These are phyloP conservation scores for Lordiphosa clarofinis DNA, from an alignment of 1,140 invertebrate species.

Conservation along the genomic window DNA sequence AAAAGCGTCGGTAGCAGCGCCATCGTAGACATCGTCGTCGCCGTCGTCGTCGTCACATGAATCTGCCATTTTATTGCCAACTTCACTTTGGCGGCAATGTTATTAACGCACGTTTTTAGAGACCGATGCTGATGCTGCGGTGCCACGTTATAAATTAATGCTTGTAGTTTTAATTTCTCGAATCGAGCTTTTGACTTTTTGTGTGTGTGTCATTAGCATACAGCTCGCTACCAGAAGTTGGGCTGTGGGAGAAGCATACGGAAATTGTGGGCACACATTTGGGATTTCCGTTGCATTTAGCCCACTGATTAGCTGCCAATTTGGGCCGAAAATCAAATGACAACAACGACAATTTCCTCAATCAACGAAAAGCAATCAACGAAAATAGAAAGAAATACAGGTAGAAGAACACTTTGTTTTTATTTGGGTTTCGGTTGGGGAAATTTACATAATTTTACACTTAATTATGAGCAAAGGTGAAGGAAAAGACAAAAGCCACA, in stretches of 20 bases:
- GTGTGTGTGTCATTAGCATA: conserved; percentile 54
- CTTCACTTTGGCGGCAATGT: conserved; percentile 77
- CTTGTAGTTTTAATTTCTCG: conserved; percentile 19
- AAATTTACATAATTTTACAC: conserved; percentile 74
- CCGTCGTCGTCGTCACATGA: conserved; percentile 59
- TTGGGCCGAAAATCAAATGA: conserved; percentile 39
- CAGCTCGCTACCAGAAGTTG: not conserved
- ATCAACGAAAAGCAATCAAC: conserved; percentile 52
- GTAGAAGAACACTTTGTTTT: conserved; percentile 1
- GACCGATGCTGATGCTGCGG: conserved; percentile 9
- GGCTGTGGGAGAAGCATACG: conserved; percentile 31
- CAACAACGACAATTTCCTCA: conserved; percentile 62
- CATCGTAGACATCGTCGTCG: conserved; percentile 6
- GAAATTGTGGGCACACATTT: conserved; percentile 56
- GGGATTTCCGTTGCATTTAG: conserved; percentile 70
- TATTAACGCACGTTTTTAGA: conserved; percentile 75
- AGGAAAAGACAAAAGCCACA: not conserved
- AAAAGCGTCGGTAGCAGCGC: conserved; percentile 62
- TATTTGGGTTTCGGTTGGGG: not conserved
- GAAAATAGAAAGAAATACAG: conserved; percentile 9
- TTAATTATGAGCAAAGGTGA: conserved; percentile 54
- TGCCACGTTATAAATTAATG: conserved; percentile 53
- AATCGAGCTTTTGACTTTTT: conserved; percentile 39
- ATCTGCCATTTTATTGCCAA: conserved; percentile 78
- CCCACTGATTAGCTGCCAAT: conserved; percentile 67